These are phyloP conservation scores for Cebus imitator DNA, from an alignment of 2,113 vertebrate genomes.

Conservation along the genomic window DNA sequence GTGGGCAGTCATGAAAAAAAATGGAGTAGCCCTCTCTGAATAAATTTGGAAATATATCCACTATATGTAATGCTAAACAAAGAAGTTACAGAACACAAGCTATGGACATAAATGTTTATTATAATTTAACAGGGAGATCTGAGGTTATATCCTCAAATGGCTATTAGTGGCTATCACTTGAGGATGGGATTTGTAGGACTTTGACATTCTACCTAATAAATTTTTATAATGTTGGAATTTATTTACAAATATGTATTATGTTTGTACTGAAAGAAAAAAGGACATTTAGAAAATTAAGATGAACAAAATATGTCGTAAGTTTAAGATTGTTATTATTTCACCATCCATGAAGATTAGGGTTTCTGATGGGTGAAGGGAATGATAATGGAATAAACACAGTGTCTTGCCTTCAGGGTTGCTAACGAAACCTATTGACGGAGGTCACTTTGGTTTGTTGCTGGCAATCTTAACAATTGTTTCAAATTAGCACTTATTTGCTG, in stretches of 20 bases:
- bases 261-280: constrained; percentile 1
- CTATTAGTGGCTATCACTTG: not conserved
- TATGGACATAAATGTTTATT: not conserved
- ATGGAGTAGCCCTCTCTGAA: not conserved
- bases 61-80: not conserved
- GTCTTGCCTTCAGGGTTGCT: not conserved
- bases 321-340: not conserved
- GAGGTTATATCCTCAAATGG: constrained; percentile 1
- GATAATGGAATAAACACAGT: constrained; percentile 24
- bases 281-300: not conserved
- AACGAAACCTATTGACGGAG: constrained; percentile 42
- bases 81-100: not conserved
- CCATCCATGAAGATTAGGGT: not conserved
- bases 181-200: not conserved
- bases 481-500: constrained; percentile 69
- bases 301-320: not conserved
- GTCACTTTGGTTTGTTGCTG: constrained; percentile 40
- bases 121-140: not conserved
- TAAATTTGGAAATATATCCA: not conserved
- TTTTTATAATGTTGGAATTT: not conserved
- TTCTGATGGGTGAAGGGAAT: constrained; percentile 43
- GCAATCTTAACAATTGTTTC: constrained; percentile 67
- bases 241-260: not conserved
- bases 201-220: not conserved
- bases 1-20: not conserved